phyloP scores from a whole-genome alignment of 2,888 invertebrate genomes.

The Muschampia plurimacula region DNA sequence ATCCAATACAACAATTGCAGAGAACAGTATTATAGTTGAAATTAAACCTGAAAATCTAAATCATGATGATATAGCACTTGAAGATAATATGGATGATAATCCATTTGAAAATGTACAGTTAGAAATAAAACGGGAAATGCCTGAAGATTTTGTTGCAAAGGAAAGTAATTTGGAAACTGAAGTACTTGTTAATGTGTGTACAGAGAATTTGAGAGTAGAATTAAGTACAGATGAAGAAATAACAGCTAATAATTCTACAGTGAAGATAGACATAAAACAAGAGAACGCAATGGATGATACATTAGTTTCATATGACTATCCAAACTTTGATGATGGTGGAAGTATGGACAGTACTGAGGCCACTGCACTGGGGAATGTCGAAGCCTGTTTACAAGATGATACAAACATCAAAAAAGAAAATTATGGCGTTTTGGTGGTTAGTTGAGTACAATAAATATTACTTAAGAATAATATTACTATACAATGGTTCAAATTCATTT shows the following conservation, averaged over 20 bases:
- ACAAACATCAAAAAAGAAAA: constrained; percentile 61
- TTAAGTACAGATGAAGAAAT: constrained; percentile 31
- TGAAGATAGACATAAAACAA: constrained; percentile 52
- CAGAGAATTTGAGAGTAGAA: neutral
- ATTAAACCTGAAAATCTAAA: constrained; percentile 44
- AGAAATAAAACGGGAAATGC: constrained; percentile 57
- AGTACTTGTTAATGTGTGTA: neutral
- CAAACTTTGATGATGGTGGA: constrained; percentile 61
- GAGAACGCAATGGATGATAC: constrained; percentile 54
- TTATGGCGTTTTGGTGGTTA: constrained; percentile 44
- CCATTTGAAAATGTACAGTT: constrained; percentile 56
- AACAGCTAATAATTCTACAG: constrained; percentile 3
- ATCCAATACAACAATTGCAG: neutral
- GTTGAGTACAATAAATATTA: neutral
- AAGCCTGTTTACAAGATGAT: constrained; percentile 70
- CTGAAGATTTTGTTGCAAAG: constrained; percentile 20
- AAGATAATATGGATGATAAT: constrained; percentile 49
- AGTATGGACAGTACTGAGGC: constrained; percentile 75
- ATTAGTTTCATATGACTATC: constrained; percentile 63
- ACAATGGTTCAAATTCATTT: neutral
- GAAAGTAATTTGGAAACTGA: constrained; percentile 2
- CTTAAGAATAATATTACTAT: neutral
- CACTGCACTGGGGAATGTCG: constrained; percentile 68
- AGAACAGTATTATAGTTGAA: constrained; percentile 36
- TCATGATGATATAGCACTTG: constrained; percentile 34